Evolutionary conservation across 2,888 invertebrate genomes (phyloP), one percentile per base, ranked within the genome.

Genomic region (Cerastis leucographa): DNA sequence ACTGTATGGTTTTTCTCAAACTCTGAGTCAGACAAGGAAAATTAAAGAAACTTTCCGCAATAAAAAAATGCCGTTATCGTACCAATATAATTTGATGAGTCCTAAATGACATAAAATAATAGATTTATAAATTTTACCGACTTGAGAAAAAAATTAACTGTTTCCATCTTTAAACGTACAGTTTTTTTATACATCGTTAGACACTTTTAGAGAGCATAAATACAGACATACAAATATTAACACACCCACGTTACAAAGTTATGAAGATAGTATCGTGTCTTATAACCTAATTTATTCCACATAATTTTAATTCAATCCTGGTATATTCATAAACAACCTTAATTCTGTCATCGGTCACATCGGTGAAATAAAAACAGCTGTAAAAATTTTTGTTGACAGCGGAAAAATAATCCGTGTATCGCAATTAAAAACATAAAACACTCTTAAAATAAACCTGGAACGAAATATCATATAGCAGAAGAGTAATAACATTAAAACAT

Each of bases 351-450:
- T 94, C 96, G 92, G 93, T 92, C 92, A 93, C 92, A 92, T 93
- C 89, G 91, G 90, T 90, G 91, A 90, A 91, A 93, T 94, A 94
- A 96, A 94, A 95, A 93, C 94, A 94, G 93, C 94, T 93, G 94
- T 95, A 95, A 95, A 94, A 94, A 90, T 92, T 93, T 95, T 93
- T 91, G 93, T 92, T 92, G 93, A 92, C 93, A 91, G 90, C 90
- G 86, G 92, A 94, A 94, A 95, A 96, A 95, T 95, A 95, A 95
- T 94, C 93, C 90, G 84, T 91, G 90, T 90, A 93, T 91, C 93
- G 94, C 95, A 96, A 96, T 96, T 96, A 96, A 96, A 96, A 95
- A 94, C 93, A 94, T 95, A 95, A 95, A 94, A 95, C 93, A 94
- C 90, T 94, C 95, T 92, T 91, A 88, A 95, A 95, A 96, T 95